Evolutionary conservation across 2,888 invertebrate species (phyloP).

Genomic region (Drosophila yooni): DNA sequence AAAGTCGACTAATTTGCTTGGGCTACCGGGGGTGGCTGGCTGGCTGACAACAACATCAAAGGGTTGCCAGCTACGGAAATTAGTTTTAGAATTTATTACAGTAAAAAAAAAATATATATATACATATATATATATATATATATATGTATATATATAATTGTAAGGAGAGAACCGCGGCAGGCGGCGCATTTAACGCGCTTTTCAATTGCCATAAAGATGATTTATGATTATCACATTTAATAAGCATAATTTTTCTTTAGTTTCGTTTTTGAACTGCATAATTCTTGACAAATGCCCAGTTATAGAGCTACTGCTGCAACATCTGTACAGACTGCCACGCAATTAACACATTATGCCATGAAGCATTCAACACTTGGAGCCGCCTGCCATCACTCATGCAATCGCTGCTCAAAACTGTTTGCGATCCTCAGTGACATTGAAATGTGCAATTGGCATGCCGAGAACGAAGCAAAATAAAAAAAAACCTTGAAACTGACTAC

Average conservation of each 20-base stretch:
- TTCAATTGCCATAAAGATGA: conserved; percentile 82
- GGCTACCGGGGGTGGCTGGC: conserved; percentile 53
- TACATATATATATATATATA: neutral
- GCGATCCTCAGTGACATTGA: conserved; percentile 80
- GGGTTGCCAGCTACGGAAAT: conserved; percentile 73
- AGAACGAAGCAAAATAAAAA: conserved; percentile 28
- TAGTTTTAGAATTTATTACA: conserved; percentile 83
- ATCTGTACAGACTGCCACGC: conserved; percentile 51
- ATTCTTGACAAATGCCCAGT: conserved; percentile 21
- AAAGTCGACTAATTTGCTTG: conserved; percentile 75
- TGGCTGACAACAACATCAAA: conserved; percentile 47
- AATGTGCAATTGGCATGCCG: conserved; percentile 77
- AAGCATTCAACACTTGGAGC: conserved; percentile 48
- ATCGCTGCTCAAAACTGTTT: conserved; percentile 47
- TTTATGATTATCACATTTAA: conserved; percentile 80
- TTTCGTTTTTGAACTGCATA: conserved; percentile 16
- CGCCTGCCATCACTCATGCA: conserved; percentile 52
- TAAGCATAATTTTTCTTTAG: conserved; percentile 66
- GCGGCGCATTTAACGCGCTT: conserved; percentile 66
- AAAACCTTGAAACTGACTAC: conserved; percentile 60
- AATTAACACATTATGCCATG: conserved; percentile 70
- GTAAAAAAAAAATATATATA: conserved; percentile 39
- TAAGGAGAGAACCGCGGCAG: conserved; percentile 12
- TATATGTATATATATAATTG: neutral
- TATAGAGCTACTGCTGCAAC: conserved; percentile 20